Conservation (phyloP, 1,140 invertebrate genomes). For the Oscheius sp. region DNA sequence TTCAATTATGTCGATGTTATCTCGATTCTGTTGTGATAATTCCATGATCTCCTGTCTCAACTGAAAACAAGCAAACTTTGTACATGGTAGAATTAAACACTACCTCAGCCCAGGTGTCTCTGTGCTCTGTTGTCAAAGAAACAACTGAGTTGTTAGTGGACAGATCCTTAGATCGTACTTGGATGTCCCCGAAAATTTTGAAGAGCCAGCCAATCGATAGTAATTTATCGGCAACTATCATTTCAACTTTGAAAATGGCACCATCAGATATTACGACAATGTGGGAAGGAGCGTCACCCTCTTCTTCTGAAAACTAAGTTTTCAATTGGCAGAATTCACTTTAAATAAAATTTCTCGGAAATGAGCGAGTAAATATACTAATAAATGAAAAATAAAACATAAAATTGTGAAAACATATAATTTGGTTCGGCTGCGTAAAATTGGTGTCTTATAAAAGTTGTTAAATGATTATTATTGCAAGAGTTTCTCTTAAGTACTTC, state of each 20-base stretch:
- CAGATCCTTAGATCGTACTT: not conserved
- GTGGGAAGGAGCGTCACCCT: conserved; percentile 8
- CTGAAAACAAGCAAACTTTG: not conserved
- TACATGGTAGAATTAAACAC: not conserved
- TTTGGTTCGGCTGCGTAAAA: too few relatives aligned
- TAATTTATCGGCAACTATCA: not conserved
- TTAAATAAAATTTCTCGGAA: too few relatives aligned
- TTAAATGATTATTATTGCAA: too few relatives aligned
- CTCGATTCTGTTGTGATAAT: not conserved
- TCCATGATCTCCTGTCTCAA: not conserved
- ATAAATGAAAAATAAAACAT: too few relatives aligned
- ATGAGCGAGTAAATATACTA: too few relatives aligned
- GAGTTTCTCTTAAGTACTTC: too few relatives aligned
- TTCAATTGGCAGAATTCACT: not conserved
- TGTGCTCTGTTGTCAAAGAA: not conserved
- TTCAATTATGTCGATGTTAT: not conserved
- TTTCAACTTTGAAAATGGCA: not conserved
- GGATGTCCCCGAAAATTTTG: not conserved
- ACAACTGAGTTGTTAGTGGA: conserved; percentile 1
- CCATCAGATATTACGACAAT: conserved; percentile 7
- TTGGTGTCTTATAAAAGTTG: too few relatives aligned
- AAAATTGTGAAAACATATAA: too few relatives aligned
- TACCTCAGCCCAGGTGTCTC: conserved; percentile 13
- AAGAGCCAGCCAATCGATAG: not conserved
- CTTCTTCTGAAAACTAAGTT: not conserved